Base-by-base conservation (phyloP, 2,113 vertebrate species). In the Eleginops maclovinus region DNA sequence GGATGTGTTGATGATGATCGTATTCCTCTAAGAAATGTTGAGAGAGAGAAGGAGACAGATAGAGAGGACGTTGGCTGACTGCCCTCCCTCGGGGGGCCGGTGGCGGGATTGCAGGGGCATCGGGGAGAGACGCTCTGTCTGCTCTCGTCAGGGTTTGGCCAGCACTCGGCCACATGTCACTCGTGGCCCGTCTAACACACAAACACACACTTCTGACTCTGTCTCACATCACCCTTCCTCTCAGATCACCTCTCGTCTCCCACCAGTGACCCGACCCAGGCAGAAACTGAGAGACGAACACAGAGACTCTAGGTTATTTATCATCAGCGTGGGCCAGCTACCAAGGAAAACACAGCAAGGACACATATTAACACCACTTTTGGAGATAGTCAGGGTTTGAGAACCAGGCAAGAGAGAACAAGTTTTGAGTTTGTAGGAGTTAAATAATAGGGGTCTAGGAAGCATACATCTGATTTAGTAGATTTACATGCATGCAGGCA, bases 1-100 rank as follows among this genome's bases (percentile, higher is more conserved):
- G 55, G 79, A 90, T 81, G 87, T 91, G 91, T 91, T 88, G 81
- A 88, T 91, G 88, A 91, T 84, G 88, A 91, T 84, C 78, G 82
- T 88, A 79, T 91, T 90, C 49, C 75, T 89, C 56, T 26, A 75
- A 80, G 82, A 82, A 85, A 73, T 50, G 65, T 41, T 84, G 82
- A 88, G 80, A 81, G 43, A 75, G 92, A 78, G 75, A 85, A 81
- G 72, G 87, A 93, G 88, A 88, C 75, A 58, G 85, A 79, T 9
- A 77, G 87, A 71, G 87, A 88, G 90, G 77, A 73, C 1, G 65
- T 49, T 91, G 91, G 88, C 87, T 41, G 72, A 40, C 86, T 87
- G 86, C 82, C 91, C 88, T 83, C 74, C 78, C 91, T 84, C 3
- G 26, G 49, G 90, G 90, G 88, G 83, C 83, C 61, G 71, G 54